These are phyloP conservation scores for Acanthopleura granulata DNA, from an alignment of 2,888 invertebrate genomes.

Conservation along the genomic window DNA sequence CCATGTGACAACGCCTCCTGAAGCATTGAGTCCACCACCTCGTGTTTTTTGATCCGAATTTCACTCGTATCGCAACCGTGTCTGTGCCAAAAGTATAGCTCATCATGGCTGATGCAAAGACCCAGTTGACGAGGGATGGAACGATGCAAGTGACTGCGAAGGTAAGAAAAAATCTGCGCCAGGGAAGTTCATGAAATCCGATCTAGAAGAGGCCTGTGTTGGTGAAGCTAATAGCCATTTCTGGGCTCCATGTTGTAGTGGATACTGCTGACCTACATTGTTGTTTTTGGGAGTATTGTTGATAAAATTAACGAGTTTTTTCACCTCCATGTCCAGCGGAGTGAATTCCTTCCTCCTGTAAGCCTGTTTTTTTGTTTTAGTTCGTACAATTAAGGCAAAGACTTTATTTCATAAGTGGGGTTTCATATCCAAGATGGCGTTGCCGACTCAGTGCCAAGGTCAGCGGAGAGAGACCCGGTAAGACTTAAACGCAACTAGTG, in stretches of 20 bases:
- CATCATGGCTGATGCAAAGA: conserved; percentile 58
- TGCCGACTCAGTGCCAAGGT: conserved; percentile 20
- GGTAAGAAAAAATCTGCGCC: conserved; percentile 34
- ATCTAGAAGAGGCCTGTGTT: conserved; percentile 23
- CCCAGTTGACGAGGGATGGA: conserved; percentile 53
- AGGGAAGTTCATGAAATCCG: background rate
- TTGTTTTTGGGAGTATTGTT: background rate
- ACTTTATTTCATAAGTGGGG: conserved; percentile 21
- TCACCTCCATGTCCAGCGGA: conserved; percentile 4
- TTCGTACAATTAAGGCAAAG: conserved; percentile 10
- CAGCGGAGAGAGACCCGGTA: background rate
- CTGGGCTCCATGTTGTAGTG: conserved; percentile 22
- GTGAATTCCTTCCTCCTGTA: conserved; percentile 22
- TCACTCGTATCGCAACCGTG: conserved; percentile 37
- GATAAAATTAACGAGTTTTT: conserved; percentile 33
- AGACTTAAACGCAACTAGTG: too few relatives aligned
- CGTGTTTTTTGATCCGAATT: conserved; percentile 53
- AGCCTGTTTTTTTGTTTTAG: conserved; percentile 26
- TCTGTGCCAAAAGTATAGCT: conserved; percentile 37
- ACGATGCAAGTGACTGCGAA: conserved; percentile 65
- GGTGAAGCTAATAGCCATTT: conserved; percentile 30
- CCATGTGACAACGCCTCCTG: conserved; percentile 63
- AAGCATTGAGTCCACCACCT: conserved; percentile 43
- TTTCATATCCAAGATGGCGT: conserved; percentile 47
- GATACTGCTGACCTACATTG: conserved; percentile 30